phyloP scores from a whole-genome alignment of 2,888 invertebrate genomes.

The Eristalis pertinax region DNA sequence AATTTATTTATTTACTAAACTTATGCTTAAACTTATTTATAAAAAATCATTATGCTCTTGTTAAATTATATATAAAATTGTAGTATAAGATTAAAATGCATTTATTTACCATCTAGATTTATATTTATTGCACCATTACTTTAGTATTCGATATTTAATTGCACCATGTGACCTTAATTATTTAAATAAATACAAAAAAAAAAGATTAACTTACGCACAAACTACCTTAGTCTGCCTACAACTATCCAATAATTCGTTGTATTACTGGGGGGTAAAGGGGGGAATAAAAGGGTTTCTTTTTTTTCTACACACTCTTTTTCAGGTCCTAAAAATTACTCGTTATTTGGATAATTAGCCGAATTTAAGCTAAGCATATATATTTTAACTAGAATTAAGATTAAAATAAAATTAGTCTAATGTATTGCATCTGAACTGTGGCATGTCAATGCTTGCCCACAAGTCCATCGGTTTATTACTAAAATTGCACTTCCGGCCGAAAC shows the following conservation, averaged over 20 bases:
- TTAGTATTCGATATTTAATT: slow-evolving; percentile 34
- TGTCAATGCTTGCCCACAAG: background rate
- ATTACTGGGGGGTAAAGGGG: background rate
- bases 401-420: slow-evolving; percentile 16
- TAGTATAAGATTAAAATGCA: background rate
- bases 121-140: slow-evolving; percentile 38
- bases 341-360: slow-evolving; percentile 71
- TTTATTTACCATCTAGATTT: background rate
- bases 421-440: slow-evolving; percentile 36
- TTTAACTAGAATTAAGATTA: slow-evolving; percentile 38
- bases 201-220: background rate
- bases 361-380: slow-evolving; percentile 64
- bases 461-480: slow-evolving; percentile 70
- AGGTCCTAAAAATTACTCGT: slow-evolving; percentile 25
- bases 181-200: background rate
- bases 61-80: background rate
- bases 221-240: too few species aligned
- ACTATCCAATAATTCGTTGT: background rate
- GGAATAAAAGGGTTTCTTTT: background rate
- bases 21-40: too few species aligned
- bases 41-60: too few species aligned
- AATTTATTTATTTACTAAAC: too few species aligned
- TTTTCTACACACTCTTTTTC: slow-evolving; percentile 25
- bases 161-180: slow-evolving; percentile 19
- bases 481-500: slow-evolving; percentile 81